Evolutionary conservation across 2,797 vertebrate species (phyloP), one percentile per base, ranked within the genome.

Genomic region (Tamandua tetradactyla): DNA sequence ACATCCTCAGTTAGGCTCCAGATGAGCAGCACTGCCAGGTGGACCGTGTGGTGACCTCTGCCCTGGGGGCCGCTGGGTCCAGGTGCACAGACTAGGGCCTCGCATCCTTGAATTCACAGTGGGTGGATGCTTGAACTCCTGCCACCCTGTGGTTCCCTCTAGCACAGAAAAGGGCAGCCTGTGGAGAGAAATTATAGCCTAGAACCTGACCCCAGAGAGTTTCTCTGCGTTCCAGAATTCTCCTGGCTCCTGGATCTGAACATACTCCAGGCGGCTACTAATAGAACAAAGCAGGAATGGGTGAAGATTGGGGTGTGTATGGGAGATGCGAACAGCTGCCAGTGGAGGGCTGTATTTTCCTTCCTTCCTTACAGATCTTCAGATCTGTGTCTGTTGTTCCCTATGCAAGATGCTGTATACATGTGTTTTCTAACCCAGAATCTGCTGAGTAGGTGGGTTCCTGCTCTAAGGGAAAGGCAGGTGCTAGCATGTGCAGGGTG

Each of bases 371-470:
- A 20, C 17, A 7, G 20, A 55, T 55, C 55, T 55, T 55, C 20
- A 22, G 20, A 55, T 22, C 20, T 55, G 55, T 3, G 3, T 12
- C 72, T 69, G 64, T 27, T 55, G 0, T 35, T 35, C 8, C 6
- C 86, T 42, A 32, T 44, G 14, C 6, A 4, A 10, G 47, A 7
- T 20, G 3, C 74, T 32, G 0, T 37, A 7, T 42, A 0, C 13
- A 0, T 9, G 0, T 20, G 0, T 7, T 9, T 55, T n/a, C 11
- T n/a, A 12, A 12, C 13, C 14, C 25, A 1, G 12, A 4, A 25
- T 49, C 66, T 40, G 37, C 18, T 30, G 37, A 22, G 32, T 1
- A 1, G 18, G 12, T 18, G 11, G 14, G 20, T 64, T 55, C 71
- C 64, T 32, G 2, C 49, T 52, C 2, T 6, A 3, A 10, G 59